Percentiles rank a stretch among this genome's conserved stretches.
Evolutionary conservation across 2,888 invertebrate species (phyloP).

Genomic region (Epinotia ramella): DNA sequence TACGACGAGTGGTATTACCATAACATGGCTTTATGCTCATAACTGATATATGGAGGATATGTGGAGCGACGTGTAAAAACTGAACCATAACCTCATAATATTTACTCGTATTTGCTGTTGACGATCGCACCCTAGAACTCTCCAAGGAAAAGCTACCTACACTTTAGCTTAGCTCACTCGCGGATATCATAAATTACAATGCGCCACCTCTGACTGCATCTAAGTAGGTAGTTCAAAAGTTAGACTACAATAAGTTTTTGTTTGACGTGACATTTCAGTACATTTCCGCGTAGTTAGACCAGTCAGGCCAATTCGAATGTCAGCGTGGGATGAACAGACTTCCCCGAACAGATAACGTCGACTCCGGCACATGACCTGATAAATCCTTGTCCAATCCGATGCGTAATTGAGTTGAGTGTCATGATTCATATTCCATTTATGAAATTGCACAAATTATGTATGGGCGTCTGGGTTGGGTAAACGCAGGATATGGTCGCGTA

Average conservation of each 20-base stretch:
- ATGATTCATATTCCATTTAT: not conserved
- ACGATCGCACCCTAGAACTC: not conserved
- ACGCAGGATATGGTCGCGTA: too few relatives aligned
- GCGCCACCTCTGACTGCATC: not conserved
- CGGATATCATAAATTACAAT: not conserved
- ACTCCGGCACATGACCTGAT: constrained; percentile 12
- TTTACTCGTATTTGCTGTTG: too few relatives aligned
- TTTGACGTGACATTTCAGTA: constrained; percentile 7
- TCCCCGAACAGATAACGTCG: constrained; percentile 51
- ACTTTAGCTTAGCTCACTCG: not conserved
- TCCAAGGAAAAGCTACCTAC: not conserved
- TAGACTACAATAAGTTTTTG: not conserved
- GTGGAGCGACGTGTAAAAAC: not conserved
- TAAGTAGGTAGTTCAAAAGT: not conserved
- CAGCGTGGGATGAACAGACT: constrained; percentile 44
- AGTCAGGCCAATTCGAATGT: not conserved
- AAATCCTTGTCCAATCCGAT: constrained; percentile 8
- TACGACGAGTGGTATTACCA: too few relatives aligned
- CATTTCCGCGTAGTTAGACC: constrained; percentile 28
- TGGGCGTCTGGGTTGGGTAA: too few relatives aligned
- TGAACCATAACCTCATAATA: too few relatives aligned
- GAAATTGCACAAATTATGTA: too few relatives aligned
- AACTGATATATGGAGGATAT: not conserved
- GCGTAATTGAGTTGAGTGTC: constrained; percentile 1
- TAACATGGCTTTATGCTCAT: too few relatives aligned